Evolutionary conservation across 2,113 vertebrate species (phyloP), one percentile per base, ranked within the genome.

Genomic region (Psittacara wagleri): DNA sequence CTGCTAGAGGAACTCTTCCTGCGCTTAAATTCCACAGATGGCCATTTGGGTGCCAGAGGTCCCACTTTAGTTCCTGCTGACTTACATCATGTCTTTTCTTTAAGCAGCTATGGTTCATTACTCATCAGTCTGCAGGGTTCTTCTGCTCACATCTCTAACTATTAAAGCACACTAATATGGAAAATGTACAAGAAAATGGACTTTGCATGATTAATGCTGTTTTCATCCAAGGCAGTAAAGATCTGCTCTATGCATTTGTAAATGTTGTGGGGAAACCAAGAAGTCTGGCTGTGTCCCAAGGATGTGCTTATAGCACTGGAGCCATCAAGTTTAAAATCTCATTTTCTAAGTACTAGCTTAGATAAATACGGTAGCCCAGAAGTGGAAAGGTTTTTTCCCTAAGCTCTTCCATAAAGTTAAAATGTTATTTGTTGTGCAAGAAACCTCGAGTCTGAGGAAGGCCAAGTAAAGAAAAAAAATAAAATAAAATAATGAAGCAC

Each of bases 151-250:
- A 39, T 59, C 54, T 77, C 86, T 82, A 27, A 17, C 46, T 70
- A 64, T 55, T 85, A 72, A 84, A 64, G 66, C 74, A 77, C 49
- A n/a, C 43, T 80, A 93, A 83, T 44, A 57, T 0, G 10, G 72
- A 79, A 87, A 67, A 79, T n/a, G 79, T 77, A 83, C 54, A 74
- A 54, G 88, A 91, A 94, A 94, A 90, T 62, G 46, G 41, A 96
- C 84, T 92, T 35, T n/a, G 22, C 22, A 35, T 59, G 57, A 59
- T 59, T 59, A 59, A 59, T 35, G 33, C 20, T 59, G 57, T 35
- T 59, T 59, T 59, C 23, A 35, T 35, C 57, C 57, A 35, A 59
- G 57, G 33, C 57, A 59, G 33, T 59, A 35, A 59, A 90, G n/a
- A 80, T 74, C n/a, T 83, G 35, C 70, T 85, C 59, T 86, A 51